A percentile compares a stretch with the other conserved stretches of the same genome.
phyloP scores from a whole-genome alignment of 2,113 vertebrate species.

The Paraplagusia blochii region DNA sequence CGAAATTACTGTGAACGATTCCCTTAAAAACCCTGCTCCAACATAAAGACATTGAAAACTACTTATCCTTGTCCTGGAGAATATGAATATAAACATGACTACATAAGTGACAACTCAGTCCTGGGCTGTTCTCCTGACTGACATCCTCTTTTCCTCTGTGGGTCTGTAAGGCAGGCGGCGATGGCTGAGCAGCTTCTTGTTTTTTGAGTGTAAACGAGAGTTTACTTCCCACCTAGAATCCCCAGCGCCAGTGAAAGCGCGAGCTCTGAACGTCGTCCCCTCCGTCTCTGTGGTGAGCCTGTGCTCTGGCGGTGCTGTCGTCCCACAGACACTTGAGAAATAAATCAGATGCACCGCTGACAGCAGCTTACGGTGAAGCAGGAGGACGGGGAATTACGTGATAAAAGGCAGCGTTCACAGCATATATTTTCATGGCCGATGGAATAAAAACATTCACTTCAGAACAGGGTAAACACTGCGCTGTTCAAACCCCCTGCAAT shows the following conservation, averaged over 20 bases:
- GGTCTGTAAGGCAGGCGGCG: constrained; percentile 72
- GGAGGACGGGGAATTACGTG: constrained; percentile 65
- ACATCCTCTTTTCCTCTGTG: constrained; percentile 49
- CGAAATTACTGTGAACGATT: no score
- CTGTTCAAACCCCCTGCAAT: constrained; percentile 35
- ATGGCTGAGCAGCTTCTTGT: constrained; percentile 55
- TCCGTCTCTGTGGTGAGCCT: constrained; percentile 33
- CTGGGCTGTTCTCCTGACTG: constrained; percentile 31
- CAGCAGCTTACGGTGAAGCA: constrained; percentile 60
- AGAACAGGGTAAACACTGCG: constrained; percentile 40
- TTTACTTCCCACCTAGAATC: constrained; percentile 66
- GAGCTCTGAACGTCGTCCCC: constrained; percentile 35
- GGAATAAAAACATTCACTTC: constrained; percentile 42
- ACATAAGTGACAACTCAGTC: constrained; percentile 35
- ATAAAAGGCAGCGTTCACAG: constrained; percentile 59
- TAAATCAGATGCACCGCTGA: constrained; percentile 71
- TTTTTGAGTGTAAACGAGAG: constrained; percentile 48
- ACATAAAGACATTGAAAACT: no score
- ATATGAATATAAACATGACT: constrained; percentile 68
- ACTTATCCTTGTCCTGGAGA: constrained; percentile 44
- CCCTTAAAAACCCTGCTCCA: no score
- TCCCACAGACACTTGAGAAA: constrained; percentile 67
- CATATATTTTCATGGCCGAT: constrained; percentile 62
- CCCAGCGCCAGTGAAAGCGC: constrained; percentile 30
- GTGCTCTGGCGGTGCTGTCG: constrained; percentile 38